phyloP scores from a whole-genome alignment of 2,797 vertebrate species.

The Halcyon chelicuti region DNA sequence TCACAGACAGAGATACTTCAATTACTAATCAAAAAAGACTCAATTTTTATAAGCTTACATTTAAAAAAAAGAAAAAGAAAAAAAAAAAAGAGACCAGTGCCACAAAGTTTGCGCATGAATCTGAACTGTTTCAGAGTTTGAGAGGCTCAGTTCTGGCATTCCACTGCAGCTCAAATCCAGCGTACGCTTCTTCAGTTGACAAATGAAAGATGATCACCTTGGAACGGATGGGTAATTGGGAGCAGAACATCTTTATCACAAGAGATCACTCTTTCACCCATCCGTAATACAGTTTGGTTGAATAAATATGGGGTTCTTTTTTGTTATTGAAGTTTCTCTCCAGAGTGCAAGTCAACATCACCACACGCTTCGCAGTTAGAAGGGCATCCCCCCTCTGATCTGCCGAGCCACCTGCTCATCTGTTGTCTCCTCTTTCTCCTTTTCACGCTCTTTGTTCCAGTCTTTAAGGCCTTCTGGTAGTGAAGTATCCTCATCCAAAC shows the following conservation, averaged over 20 bases:
- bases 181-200: not conserved
- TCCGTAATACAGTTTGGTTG: constrained; percentile 44
- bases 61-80: not conserved
- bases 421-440: constrained; percentile 82
- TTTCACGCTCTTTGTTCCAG: constrained; percentile 91
- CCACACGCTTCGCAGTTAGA: constrained; percentile 72
- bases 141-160: not conserved
- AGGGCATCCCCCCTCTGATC: constrained; percentile 84
- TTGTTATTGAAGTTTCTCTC: not conserved
- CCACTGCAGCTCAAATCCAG: constrained; percentile 37
- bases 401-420: constrained; percentile 87
- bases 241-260: not conserved
- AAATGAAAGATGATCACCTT: not conserved
- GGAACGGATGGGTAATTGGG: not conserved
- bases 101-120: constrained; percentile 13
- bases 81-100: not conserved
- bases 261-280: constrained; percentile 29
- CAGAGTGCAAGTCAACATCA: constrained; percentile 38
- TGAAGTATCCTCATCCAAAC: constrained; percentile 92
- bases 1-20: not conserved
- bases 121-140: not conserved
- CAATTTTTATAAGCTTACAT: not conserved
- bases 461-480: constrained; percentile 95
- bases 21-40: not conserved
- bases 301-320: constrained; percentile 22